Evolutionary conservation across 2,888 invertebrate species (phyloP).

Genomic region (Sthenelais limicola): DNA sequence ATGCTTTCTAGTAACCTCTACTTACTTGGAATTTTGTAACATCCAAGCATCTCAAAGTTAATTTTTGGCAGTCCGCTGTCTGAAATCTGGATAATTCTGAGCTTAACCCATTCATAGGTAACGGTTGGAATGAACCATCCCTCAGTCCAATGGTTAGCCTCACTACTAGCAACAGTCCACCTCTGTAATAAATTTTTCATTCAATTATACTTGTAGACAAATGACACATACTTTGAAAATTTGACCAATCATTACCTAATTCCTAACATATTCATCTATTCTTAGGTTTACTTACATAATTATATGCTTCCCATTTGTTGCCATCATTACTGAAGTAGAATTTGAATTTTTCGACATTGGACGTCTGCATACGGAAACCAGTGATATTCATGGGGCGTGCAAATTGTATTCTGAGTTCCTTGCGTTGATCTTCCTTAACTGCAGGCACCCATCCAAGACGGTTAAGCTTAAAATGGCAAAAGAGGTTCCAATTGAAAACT

Average conservation of each 20-base stretch:
- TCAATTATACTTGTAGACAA: not conserved
- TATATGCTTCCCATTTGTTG: constrained; percentile 11
- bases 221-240: not conserved
- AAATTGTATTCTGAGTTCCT: constrained; percentile 16
- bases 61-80: not conserved
- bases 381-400: constrained; percentile 15
- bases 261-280: no score
- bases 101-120: constrained; percentile 11
- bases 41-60: constrained; percentile 26
- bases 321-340: constrained; percentile 28
- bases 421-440: constrained; percentile 1
- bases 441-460: constrained; percentile 27
- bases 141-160: constrained; percentile 10
- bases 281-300: constrained; percentile 4
- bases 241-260: not conserved
- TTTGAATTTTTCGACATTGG: constrained; percentile 13
- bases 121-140: constrained; percentile 28
- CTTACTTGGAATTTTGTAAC: constrained; percentile 28
- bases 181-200: not conserved
- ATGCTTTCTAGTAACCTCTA: no score
- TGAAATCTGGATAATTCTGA: constrained; percentile 5
- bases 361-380: constrained; percentile 4
- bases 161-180: not conserved
- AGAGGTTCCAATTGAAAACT: no score
- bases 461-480: no score